Evolutionary conservation across 2,797 vertebrate species (phyloP).

Genomic region (Paramormyrops hopkinsi): DNA sequence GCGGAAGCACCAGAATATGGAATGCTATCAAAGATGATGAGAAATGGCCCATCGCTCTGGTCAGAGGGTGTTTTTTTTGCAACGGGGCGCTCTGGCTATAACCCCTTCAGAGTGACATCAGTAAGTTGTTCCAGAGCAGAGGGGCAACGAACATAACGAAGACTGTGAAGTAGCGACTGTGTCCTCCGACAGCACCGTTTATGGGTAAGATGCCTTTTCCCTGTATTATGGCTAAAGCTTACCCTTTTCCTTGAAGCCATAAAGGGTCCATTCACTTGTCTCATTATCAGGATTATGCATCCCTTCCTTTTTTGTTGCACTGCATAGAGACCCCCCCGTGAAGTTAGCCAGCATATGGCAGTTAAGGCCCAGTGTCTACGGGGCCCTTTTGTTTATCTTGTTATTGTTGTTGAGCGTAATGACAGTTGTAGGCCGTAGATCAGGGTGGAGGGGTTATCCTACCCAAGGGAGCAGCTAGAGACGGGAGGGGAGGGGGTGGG

Average conservation of each 20-base stretch:
- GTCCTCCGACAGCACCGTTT: constrained; percentile 2
- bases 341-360: constrained; percentile 67
- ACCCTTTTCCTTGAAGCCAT: constrained; percentile 19
- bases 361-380: constrained; percentile 53
- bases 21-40: neutral
- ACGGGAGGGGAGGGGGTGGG: constrained; percentile 24
- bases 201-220: neutral
- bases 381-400: constrained; percentile 66
- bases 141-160: neutral
- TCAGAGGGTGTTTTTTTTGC: neutral
- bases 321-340: constrained; percentile 36
- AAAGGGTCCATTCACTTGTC: constrained; percentile 26
- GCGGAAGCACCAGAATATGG: neutral
- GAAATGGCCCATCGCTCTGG: neutral
- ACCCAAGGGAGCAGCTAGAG: constrained; percentile 70
- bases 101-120: neutral
- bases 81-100: neutral
- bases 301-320: constrained; percentile 40
- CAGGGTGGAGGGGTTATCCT: constrained; percentile 65
- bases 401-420: constrained; percentile 72
- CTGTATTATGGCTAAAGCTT: constrained; percentile 12
- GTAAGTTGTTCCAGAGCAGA: neutral
- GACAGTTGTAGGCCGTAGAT: constrained; percentile 69
- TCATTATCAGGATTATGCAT: constrained; percentile 38
- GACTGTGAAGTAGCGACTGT: neutral